Percentiles rank a stretch among this genome's conserved stretches.
phyloP scores from a whole-genome alignment of 2,888 invertebrate species.

The Cantharis nigra region DNA sequence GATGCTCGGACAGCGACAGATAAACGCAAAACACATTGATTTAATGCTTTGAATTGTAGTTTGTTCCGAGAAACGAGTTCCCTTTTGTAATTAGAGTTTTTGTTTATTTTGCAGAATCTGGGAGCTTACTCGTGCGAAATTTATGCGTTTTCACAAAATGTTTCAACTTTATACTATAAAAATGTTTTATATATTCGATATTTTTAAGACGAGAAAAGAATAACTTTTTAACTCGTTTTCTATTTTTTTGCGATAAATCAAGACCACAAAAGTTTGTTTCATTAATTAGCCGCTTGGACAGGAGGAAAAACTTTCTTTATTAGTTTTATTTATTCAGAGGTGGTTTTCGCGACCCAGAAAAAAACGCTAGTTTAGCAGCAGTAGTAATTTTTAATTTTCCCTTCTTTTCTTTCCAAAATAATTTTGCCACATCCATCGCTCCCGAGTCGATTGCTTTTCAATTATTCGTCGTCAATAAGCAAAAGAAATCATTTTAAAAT shows the following conservation, averaged over 20 bases:
- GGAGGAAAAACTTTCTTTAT: neutral
- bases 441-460: neutral
- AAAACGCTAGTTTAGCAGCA: neutral
- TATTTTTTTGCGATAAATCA: neutral
- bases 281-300: neutral
- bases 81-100: slow-evolving; percentile 54
- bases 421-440: neutral
- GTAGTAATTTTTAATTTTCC: neutral
- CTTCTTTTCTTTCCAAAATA: neutral
- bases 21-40: slow-evolving; percentile 59
- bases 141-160: slow-evolving; percentile 28
- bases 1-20: slow-evolving; percentile 56
- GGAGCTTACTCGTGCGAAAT: slow-evolving; percentile 29
- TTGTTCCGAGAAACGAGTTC: slow-evolving; percentile 54
- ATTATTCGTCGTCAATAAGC: neutral
- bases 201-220: slow-evolving; percentile 1
- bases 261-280: neutral
- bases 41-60: slow-evolving; percentile 55
- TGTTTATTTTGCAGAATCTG: slow-evolving; percentile 33
- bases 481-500: neutral
- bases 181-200: slow-evolving; percentile 3
- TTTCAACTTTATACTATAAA: slow-evolving; percentile 31
- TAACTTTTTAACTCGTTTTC: neutral
- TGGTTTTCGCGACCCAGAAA: neutral
- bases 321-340: neutral